Evolutionary conservation across 2,113 vertebrate genomes (phyloP), one percentile per base, ranked within the genome.

Genomic region (Chaetura pelagica): DNA sequence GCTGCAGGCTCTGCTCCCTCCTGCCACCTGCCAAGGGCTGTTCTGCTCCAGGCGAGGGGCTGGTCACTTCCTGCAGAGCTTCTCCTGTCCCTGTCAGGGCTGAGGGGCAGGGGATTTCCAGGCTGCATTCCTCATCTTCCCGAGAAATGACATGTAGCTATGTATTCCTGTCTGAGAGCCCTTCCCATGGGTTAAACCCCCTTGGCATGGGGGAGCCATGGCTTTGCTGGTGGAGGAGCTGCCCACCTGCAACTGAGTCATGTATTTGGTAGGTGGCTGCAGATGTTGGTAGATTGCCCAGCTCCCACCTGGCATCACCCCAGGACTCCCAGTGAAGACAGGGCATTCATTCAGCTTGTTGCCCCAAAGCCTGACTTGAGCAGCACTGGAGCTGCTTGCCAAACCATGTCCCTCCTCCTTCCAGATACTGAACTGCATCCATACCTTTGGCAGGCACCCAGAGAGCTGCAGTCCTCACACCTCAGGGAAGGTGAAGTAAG

Each of bases 1-100:
- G 85, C 95, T 92, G 68, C 5, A 7, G 90, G 93, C 94, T 96
- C 90, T 96, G 90, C 92, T 96, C 83, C 85, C 52, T 90, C 64
- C 46, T 67, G 81, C 17, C 4, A 15, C 57, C 84, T 84, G 20
- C 74, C 63, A 58, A 52, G 54, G 71, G 61, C 92, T 69, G 59
- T 54, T 89, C 51, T 49, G 63, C 48, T 78, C 72, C 14, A 7
- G 17, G 42, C 1, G 0, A 88, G 90, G 82, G 59, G 26, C 90
- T 77, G 84, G 67, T 61, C 69, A 22, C 57, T 76, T 83, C 27
- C 87, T 84, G 85, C 87, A 55, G 78, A 91, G 63, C 55, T 78
- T n/a, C 51, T 87, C 21, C 57, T 55, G 51, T 46, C 29, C 68
- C 23, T 0, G 1, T 49, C 48, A 74, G 83, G 86, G 51, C 83